A percentile compares a stretch with the other conserved stretches of the same genome.
These are phyloP conservation scores for Anisognathus igniventris DNA, from an alignment of 2,797 vertebrate genomes.

Conservation along the genomic window DNA sequence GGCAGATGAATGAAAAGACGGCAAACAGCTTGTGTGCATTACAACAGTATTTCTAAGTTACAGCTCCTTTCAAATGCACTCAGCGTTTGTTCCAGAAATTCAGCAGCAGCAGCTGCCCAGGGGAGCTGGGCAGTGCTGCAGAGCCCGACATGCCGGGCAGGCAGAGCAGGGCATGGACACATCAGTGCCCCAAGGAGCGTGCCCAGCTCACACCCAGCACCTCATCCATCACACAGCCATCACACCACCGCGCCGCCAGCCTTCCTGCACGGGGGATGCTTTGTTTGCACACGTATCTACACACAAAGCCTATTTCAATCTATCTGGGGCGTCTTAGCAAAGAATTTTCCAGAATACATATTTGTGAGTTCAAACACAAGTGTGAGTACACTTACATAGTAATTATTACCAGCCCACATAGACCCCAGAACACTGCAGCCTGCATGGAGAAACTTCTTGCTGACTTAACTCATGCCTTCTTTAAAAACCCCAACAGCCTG, in stretches of 20 bases:
- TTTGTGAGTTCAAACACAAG: background rate
- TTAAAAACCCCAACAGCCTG: background rate
- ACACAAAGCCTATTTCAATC: background rate
- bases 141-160: accelerated
- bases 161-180: background rate
- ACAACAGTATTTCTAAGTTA: background rate
- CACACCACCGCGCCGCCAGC: background rate
- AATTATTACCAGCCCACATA: conserved; percentile 31
- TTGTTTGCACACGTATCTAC: background rate
- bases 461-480: background rate
- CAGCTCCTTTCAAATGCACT: background rate
- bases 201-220: background rate
- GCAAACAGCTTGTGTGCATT: background rate
- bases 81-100: background rate
- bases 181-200: accelerated
- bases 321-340: background rate
- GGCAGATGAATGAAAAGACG: background rate
- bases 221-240: background rate
- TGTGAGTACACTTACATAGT: background rate
- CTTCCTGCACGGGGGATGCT: accelerated
- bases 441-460: background rate
- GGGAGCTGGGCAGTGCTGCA: accelerated
- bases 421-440: background rate
- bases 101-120: background rate
- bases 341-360: conserved; percentile 27